These are phyloP conservation scores for Calonectris borealis DNA, from an alignment of 2,113 vertebrate genomes.

Conservation along the genomic window DNA sequence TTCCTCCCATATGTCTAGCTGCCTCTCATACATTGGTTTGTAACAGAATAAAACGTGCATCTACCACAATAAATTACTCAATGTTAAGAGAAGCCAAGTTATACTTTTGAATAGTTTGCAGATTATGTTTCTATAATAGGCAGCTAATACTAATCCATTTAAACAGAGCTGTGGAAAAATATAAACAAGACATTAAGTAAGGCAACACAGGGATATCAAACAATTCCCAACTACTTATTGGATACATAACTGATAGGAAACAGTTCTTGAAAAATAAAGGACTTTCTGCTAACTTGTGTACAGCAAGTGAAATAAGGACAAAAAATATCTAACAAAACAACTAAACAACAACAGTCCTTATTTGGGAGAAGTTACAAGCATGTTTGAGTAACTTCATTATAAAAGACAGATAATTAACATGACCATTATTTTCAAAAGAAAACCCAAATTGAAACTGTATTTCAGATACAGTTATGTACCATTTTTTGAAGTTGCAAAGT, in stretches of 20 bases:
- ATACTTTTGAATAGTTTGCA: not conserved
- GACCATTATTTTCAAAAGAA: not conserved
- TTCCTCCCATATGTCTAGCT: not conserved
- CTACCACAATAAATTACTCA: not conserved
- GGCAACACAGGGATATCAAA: not conserved
- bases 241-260: not conserved
- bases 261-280: not conserved
- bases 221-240: not conserved
- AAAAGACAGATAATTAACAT: not conserved
- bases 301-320: not conserved
- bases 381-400: not conserved
- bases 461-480: not conserved
- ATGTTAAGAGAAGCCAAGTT: not conserved
- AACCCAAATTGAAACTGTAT: not conserved
- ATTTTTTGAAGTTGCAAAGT: not conserved
- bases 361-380: not conserved
- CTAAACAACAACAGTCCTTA: not conserved
- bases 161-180: not conserved
- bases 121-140: not conserved
- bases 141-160: slow-evolving; percentile 4
- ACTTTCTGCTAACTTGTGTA: not conserved
- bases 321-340: not conserved
- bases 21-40: not conserved
- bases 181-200: not conserved
- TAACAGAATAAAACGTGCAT: not conserved